A percentile compares a stretch with the other conserved stretches of the same genome.
phyloP scores from a whole-genome alignment of 2,113 vertebrate species.

The Syngnathus typhle region DNA sequence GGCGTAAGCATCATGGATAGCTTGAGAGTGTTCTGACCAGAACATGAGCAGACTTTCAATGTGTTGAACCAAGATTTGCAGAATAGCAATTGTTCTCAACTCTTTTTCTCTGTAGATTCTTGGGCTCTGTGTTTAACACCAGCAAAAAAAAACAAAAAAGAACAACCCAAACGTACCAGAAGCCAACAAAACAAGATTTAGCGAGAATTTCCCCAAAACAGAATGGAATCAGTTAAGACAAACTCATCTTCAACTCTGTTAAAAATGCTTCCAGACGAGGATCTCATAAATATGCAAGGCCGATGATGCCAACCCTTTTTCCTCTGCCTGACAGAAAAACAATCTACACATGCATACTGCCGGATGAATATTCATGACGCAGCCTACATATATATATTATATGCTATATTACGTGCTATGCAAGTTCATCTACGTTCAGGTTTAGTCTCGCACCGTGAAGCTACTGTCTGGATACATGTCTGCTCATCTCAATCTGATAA shows the following conservation, averaged over 20 bases:
- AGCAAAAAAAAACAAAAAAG: neutral
- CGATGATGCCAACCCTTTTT: constrained; percentile 21
- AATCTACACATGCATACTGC: constrained; percentile 29
- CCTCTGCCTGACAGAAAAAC: constrained; percentile 21
- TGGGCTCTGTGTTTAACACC: too few species aligned
- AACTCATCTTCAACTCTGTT: constrained; percentile 23
- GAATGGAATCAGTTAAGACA: constrained; percentile 11
- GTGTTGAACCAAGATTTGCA: too few species aligned
- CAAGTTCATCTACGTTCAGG: constrained; percentile 21
- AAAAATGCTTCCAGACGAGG: constrained; percentile 9
- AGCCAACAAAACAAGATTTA: neutral
- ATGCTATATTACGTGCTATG: neutral
- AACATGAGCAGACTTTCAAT: constrained; percentile 27
- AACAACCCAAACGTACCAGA: neutral
- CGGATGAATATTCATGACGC: constrained; percentile 37
- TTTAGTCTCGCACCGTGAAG: constrained; percentile 37
- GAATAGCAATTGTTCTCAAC: too few species aligned
- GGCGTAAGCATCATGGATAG: constrained; percentile 58
- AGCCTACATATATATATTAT: constrained; percentile 4
- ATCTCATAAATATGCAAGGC: constrained; percentile 36
- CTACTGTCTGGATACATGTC: constrained; percentile 24
- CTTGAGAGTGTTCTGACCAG: constrained; percentile 50
- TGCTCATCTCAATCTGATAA: constrained; percentile 42
- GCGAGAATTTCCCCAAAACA: too few species aligned
- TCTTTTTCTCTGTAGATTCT: too few species aligned